These are phyloP conservation scores for Corythornis leucogaster DNA, from an alignment of 2,797 vertebrate species.

Conservation along the genomic window DNA sequence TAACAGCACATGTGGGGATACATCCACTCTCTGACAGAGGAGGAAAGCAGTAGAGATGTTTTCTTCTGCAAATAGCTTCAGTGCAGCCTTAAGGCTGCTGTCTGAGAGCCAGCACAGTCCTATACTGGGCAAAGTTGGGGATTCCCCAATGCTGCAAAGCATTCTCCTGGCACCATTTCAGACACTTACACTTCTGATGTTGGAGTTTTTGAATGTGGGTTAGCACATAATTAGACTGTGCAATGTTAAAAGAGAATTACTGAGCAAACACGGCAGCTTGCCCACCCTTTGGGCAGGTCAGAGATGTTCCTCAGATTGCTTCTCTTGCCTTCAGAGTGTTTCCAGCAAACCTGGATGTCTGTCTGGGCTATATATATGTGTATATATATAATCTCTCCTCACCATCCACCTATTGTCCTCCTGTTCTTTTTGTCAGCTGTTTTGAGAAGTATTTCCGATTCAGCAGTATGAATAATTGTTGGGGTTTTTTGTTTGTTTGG, in stretches of 20 bases:
- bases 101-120: background rate
- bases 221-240: constrained; percentile 35
- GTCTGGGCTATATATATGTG: constrained; percentile 23
- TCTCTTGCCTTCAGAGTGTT: constrained; percentile 38
- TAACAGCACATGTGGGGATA: accelerated
- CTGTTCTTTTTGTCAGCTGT: constrained; percentile 71
- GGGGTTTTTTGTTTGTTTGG: constrained; percentile 65
- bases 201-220: background rate
- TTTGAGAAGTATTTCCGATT: constrained; percentile 79
- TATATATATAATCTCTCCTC: constrained; percentile 50
- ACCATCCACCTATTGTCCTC: constrained; percentile 68
- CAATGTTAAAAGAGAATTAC: constrained; percentile 38
- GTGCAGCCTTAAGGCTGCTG: background rate
- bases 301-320: constrained; percentile 39
- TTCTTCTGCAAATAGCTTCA: background rate
- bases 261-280: constrained; percentile 45
- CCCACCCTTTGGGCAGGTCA: constrained; percentile 48
- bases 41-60: background rate
- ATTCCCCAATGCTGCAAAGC: background rate
- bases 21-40: background rate
- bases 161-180: constrained; percentile 19
- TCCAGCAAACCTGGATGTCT: constrained; percentile 44
- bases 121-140: background rate
- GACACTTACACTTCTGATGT: constrained; percentile 25
- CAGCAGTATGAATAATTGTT: constrained; percentile 60